Evolutionary conservation across 1,140 invertebrate species (phyloP), one percentile per base, ranked within the genome.

Genomic region (Muscidifurax raptorellus): DNA sequence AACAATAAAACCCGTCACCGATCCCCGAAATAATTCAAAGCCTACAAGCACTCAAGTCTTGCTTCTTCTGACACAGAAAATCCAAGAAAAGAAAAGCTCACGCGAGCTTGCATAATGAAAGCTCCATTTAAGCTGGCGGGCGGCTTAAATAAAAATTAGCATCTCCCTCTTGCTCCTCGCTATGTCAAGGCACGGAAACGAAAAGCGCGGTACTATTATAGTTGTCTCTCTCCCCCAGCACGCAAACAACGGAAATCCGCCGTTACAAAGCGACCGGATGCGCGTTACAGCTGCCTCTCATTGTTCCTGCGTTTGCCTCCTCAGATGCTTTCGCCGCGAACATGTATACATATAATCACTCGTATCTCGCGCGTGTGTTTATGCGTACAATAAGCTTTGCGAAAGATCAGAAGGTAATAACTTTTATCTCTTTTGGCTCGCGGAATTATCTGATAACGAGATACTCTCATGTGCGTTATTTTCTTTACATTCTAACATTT

Each of bases 261-360:
- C 25, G 25, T 2, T 69, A 69, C 66, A 69, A 75, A 75, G 36
- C 25, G n/a, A 75, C 30, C 52, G 52, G 52, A 59, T 22, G 22
- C 6, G 52, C 52, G 52, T 75, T 75, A 18, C 32, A 36, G 72
- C 22, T n/a, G n/a, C 32, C 30, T 75, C 22, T 40, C 72, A 75
- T 75, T 75, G 72, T 44, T 75, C 72, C 72, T 75, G 10, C 30
- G 22, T 77, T 40, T 59, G 25, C 75, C n/a, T 25, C 75, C 13
- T 25, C 75, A 47, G 27, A 47, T 40, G 75, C 32, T n/a, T 47
- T n/a, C 27, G 36, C 22, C 27, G 36, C 22, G 44, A 44, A 47
- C 1, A 76, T 47, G 4, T 47, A 47, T 47, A 47, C 44, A n/a
- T 22, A 77, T 25, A 28, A 52, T 4, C 40, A 2, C 13, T 52